Conservation (phyloP, 2,113 vertebrate genomes). For the Leptocoma aspasia region DNA sequence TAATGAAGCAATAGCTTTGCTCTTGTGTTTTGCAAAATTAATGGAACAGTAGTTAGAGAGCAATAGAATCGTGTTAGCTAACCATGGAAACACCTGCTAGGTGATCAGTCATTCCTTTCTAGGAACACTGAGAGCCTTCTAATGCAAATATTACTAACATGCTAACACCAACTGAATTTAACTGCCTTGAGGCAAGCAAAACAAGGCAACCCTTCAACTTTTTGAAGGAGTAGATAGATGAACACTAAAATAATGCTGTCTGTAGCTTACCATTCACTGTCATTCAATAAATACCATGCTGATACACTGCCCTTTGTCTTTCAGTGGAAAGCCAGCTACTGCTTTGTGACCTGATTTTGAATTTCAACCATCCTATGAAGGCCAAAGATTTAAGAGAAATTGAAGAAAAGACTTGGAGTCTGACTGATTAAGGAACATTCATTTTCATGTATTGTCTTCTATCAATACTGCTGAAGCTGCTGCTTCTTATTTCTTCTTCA, state of each 20-base stretch:
- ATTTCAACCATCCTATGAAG: slow-evolving; percentile 74
- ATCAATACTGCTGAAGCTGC: not conserved
- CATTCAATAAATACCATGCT: not conserved
- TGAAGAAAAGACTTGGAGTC: slow-evolving; percentile 21
- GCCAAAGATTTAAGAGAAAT: slow-evolving; percentile 47
- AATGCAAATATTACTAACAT: not conserved
- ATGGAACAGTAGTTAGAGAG: not conserved
- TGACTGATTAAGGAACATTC: slow-evolving; percentile 15
- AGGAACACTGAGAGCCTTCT: not conserved
- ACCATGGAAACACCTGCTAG: not conserved
- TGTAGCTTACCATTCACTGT: not conserved
- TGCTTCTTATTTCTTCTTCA: not conserved
- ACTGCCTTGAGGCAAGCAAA: not conserved
- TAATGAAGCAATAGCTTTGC: not conserved
- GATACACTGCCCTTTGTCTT: not conserved
- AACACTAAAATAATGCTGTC: not conserved
- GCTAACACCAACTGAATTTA: not conserved
- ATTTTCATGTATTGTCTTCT: not conserved
- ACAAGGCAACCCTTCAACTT: not conserved
- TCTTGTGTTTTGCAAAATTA: not conserved
- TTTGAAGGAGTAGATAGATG: not conserved
- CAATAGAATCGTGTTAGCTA: not conserved
- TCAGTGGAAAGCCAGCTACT: slow-evolving; percentile 81
- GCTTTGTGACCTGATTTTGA: slow-evolving; percentile 84
- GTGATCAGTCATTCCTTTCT: not conserved